Base-by-base conservation (phyloP, 1,140 invertebrate species). In the Meloidogyne floridensis region DNA sequence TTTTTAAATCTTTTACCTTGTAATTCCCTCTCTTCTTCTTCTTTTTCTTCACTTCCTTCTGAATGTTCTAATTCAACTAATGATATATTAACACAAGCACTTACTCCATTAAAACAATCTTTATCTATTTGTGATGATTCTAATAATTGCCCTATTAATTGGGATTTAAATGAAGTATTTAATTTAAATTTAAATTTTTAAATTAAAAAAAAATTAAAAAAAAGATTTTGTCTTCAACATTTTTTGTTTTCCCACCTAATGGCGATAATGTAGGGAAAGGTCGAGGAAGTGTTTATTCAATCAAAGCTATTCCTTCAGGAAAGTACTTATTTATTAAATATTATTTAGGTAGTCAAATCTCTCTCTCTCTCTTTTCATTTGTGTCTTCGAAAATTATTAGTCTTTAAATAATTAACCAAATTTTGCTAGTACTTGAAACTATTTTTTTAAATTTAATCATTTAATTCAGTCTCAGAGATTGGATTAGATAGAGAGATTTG, bases 231-330 rank as follows among this genome's bases (percentile, higher is more conserved):
- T 32, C 18, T n/a, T 69, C 53, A 6, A 69, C 69, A 71, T 53
- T 79, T 69, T 79, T 69, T 72, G 77, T 72, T 65, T 79, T 79
- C 18, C 77, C 77, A 20, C 77, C 77, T 51, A 42, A 56, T 15
- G 77, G 77, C 20, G 77, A 79, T 72, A 79, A 79, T 51, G 15
- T 79, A 32, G 77, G 77, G 20, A 51, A 69, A 7, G 77, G 77
- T 11, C 59, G 59, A 54, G 77, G 65, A 47, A 79, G 65, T 72
- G 47, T 79, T 71, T 79, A 79, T 72, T 10, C 77, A 20, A 43
- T 47, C 43, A 20, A 69, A 72, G 32, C 20, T 32, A n/a, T 79
- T 69, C 77, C 77, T 47, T 18, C 20, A 2, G 77, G 77, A 54
- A 42, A 71, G 77, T 79, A 51, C 51, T 65, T 47, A n/a, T 47